Evolutionary conservation across 2,113 vertebrate genomes (phyloP).

Genomic region (Clarias batrachus): DNA sequence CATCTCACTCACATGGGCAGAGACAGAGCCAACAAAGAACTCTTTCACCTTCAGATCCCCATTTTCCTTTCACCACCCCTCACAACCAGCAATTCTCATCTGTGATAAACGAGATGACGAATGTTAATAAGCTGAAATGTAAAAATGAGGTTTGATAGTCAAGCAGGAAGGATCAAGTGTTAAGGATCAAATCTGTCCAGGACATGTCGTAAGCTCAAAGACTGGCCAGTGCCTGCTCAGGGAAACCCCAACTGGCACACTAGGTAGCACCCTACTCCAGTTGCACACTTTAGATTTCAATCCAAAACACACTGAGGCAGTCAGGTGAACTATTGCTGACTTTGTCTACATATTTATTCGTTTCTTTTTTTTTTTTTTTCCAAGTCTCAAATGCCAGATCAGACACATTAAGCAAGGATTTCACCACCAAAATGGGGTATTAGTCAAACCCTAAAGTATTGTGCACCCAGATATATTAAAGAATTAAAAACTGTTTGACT

Average conservation of each 20-base stretch:
- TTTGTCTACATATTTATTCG: conserved; percentile 45
- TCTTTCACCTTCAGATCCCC: neutral
- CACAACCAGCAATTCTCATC: conserved; percentile 13
- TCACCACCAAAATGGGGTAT: neutral
- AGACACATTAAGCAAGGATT: neutral
- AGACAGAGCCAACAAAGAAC: conserved; percentile 33
- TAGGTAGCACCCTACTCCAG: conserved; percentile 55
- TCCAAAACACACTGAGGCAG: conserved; percentile 63
- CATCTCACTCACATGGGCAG: conserved; percentile 30
- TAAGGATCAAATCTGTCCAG: conserved; percentile 32
- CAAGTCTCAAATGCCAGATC: neutral
- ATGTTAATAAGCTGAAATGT: conserved; percentile 19
- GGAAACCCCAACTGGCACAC: conserved; percentile 61
- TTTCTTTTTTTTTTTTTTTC: neutral
- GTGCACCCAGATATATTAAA: neutral
- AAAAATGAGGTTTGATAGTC: conserved; percentile 18
- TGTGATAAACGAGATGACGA: conserved; percentile 29
- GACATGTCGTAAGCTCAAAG: conserved; percentile 40
- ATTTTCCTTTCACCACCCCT: neutral
- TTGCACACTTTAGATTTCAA: conserved; percentile 60
- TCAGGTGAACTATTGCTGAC: conserved; percentile 59
- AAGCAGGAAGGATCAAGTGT: conserved; percentile 7
- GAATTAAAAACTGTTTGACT: neutral
- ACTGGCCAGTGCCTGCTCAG: conserved; percentile 25
- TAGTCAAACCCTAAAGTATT: neutral